Evolutionary conservation across 2,113 vertebrate species (phyloP).

Genomic region (Columbina picui): DNA sequence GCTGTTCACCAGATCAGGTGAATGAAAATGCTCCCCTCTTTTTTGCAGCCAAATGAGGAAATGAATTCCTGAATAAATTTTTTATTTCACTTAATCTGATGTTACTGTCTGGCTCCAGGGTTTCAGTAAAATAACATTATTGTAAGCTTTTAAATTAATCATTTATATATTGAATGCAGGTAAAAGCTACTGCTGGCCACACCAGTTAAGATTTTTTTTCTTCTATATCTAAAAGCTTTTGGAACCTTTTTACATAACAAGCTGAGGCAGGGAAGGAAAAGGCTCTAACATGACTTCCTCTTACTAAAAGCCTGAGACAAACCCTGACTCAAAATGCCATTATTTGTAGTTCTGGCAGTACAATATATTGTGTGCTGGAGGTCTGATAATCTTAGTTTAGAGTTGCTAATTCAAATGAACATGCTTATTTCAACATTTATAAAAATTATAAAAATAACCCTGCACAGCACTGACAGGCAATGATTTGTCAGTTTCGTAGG

Average conservation of each 20-base stretch:
- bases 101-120: not conserved
- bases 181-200: not conserved
- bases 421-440: not conserved
- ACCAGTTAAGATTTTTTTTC: not conserved
- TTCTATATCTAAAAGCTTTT: not conserved
- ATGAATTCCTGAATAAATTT: not conserved
- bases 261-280: not conserved
- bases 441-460: not conserved
- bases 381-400: not conserved
- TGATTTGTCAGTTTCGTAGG: not conserved
- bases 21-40: not conserved
- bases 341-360: not conserved
- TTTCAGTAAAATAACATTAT: not conserved
- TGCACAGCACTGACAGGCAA: not conserved
- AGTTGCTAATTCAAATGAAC: not conserved
- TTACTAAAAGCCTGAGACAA: not conserved
- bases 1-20: not conserved
- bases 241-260: not conserved
- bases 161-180: not conserved
- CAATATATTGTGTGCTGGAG: not conserved
- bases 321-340: not conserved
- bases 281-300: not conserved
- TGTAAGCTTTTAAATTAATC: not conserved
- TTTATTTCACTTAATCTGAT: not conserved
- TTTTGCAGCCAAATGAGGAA: not conserved